phyloP scores from a whole-genome alignment of 2,113 vertebrate genomes.

The Hiodon alosoides region DNA sequence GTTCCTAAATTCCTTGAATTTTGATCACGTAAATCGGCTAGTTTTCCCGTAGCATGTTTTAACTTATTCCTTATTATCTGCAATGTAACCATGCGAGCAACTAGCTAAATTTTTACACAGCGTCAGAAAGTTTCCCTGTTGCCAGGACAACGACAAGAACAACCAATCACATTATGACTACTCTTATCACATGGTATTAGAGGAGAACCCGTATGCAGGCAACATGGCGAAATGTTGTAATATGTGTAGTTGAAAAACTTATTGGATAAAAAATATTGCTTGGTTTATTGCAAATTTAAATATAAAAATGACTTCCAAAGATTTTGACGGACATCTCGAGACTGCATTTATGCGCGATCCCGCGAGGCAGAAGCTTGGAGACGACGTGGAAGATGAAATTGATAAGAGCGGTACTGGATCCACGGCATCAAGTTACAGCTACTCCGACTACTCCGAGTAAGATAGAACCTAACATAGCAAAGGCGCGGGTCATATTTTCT shows the following conservation, averaged over 20 bases:
- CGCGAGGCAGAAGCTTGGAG: background rate
- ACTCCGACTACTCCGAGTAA: conserved; percentile 58
- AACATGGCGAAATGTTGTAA: conserved; percentile 46
- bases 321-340: background rate
- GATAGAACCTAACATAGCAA: conserved; percentile 10
- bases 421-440: conserved; percentile 41
- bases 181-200: conserved; percentile 39
- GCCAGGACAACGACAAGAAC: conserved; percentile 47
- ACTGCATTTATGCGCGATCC: background rate
- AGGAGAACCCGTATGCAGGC: conserved; percentile 16
- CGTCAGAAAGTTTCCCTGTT: conserved; percentile 50
- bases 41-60: background rate
- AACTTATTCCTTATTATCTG: no score
- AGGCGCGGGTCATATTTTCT: background rate
- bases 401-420: conserved; percentile 39
- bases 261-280: background rate
- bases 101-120: background rate
- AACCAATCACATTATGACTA: conserved; percentile 40
- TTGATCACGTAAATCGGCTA: background rate
- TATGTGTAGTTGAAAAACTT: background rate
- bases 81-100: background rate
- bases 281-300: background rate
- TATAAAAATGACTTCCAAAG: conserved; percentile 32
- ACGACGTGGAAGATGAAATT: conserved; percentile 6
- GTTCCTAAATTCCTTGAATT: background rate